Conservation (phyloP, 1,140 invertebrate genomes). For the Drosophila cardini region DNA sequence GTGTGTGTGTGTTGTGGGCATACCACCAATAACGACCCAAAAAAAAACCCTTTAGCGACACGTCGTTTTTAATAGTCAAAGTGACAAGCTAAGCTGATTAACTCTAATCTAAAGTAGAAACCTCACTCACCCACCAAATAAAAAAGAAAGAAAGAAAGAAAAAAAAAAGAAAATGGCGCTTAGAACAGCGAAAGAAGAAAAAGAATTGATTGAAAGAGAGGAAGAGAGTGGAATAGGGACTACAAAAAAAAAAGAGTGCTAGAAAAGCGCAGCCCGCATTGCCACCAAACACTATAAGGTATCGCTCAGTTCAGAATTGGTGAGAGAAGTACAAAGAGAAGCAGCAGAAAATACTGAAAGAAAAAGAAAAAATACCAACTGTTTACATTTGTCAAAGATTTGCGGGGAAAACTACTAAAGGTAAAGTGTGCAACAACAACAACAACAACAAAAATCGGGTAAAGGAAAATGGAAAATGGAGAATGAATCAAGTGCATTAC, state of each 20-base stretch:
- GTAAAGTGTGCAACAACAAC: slow-evolving; percentile 14
- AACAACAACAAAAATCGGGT: background rate
- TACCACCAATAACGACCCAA: slow-evolving; percentile 41
- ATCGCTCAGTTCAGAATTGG: background rate
- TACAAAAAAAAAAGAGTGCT: background rate
- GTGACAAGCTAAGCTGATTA: slow-evolving; percentile 80
- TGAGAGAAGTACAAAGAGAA: slow-evolving; percentile 1
- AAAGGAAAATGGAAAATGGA: background rate
- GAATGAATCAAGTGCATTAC: slow-evolving; percentile 17
- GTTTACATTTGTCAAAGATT: slow-evolving; percentile 82
- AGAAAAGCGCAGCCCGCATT: slow-evolving; percentile 53
- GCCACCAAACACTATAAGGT: slow-evolving; percentile 16
- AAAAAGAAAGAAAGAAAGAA: slow-evolving; percentile 23
- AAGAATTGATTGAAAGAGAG: slow-evolving; percentile 10
- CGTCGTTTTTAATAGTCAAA: slow-evolving; percentile 73
- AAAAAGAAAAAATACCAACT: slow-evolving; percentile 23
- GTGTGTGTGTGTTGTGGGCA: slow-evolving; percentile 21
- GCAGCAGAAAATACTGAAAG: slow-evolving; percentile 1
- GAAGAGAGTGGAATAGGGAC: background rate
- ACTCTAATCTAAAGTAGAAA: slow-evolving; percentile 72
- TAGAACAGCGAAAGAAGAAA: background rate
- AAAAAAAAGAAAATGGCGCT: slow-evolving; percentile 27
- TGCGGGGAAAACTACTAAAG: slow-evolving; percentile 29
- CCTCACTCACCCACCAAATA: slow-evolving; percentile 8
- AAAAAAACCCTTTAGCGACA: slow-evolving; percentile 65